Percentiles rank a stretch among this genome's conserved stretches.
Evolutionary conservation across 2,888 invertebrate genomes (phyloP).

Genomic region (Ophion obscuratus): DNA sequence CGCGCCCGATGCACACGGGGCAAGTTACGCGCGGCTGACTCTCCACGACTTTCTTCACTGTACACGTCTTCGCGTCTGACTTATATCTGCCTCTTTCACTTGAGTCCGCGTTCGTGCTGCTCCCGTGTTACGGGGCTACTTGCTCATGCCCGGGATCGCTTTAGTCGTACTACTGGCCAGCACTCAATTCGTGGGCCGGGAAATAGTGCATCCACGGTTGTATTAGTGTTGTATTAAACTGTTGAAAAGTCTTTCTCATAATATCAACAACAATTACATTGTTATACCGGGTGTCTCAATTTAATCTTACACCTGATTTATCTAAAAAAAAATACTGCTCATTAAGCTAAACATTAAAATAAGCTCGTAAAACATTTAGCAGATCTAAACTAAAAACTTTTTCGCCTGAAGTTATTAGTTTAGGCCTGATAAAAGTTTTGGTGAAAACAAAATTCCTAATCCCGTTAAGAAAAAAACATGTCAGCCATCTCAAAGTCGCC

Average conservation of each 20-base stretch:
- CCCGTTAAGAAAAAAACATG: no score
- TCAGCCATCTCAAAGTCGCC: no score
- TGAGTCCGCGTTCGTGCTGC: background rate
- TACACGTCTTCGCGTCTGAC: slow-evolving; percentile 22
- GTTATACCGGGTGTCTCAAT: no score
- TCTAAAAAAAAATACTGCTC: no score
- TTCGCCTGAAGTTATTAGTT: no score
- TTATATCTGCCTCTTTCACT: slow-evolving; percentile 36
- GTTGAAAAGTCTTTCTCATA: background rate
- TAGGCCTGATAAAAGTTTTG: no score
- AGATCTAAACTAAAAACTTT: no score
- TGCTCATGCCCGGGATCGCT: slow-evolving; percentile 46
- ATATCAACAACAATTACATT: background rate
- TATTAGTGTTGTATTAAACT: background rate
- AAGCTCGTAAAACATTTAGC: no score
- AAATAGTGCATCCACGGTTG: background rate
- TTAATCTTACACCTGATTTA: no score
- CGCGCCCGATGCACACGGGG: background rate
- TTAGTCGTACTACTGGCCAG: slow-evolving; percentile 51
- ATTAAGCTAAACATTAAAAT: no score
- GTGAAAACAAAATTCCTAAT: no score
- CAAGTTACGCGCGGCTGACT: slow-evolving; percentile 5
- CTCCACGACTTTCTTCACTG: slow-evolving; percentile 9
- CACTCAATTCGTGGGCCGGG: background rate
- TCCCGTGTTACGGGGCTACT: background rate